These are phyloP conservation scores for Metalampra italica DNA, from an alignment of 2,888 invertebrate genomes.

Conservation along the genomic window DNA sequence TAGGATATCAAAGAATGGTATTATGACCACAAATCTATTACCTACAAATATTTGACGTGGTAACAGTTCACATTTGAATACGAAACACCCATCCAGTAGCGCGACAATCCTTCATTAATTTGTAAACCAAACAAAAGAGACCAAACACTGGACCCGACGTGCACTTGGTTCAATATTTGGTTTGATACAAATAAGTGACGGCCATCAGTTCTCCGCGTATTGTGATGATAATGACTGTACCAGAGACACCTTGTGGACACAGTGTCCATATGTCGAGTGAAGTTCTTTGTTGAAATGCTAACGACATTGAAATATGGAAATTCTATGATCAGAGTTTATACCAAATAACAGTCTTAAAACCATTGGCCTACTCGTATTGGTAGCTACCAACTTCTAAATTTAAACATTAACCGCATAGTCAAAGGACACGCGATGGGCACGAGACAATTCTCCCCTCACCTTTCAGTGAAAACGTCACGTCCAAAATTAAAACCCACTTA, in stretches of 20 bases:
- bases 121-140: conserved; percentile 59
- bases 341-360: conserved; percentile 3
- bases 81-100: conserved; percentile 38
- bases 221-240: conserved; percentile 69
- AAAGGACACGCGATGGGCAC: conserved; percentile 68
- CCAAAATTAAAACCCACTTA: conserved; percentile 77
- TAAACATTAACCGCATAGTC: conserved; percentile 37
- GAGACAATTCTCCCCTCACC: conserved; percentile 71
- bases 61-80: conserved; percentile 40
- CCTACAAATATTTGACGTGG: conserved; percentile 34
- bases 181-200: conserved; percentile 70
- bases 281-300: conserved; percentile 37
- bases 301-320: conserved; percentile 28
- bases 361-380: too few relatives aligned
- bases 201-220: conserved; percentile 61
- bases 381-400: conserved; percentile 37
- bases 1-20: not conserved
- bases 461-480: conserved; percentile 62
- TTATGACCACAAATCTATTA: conserved; percentile 6
- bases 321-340: conserved; percentile 15
- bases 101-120: conserved; percentile 72
- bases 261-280: conserved; percentile 36
- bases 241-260: conserved; percentile 53
- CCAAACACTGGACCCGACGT: conserved; percentile 64
- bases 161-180: conserved; percentile 75